Evolutionary conservation across 1,140 invertebrate species (phyloP).

Genomic region (Drosophila sechellia): DNA sequence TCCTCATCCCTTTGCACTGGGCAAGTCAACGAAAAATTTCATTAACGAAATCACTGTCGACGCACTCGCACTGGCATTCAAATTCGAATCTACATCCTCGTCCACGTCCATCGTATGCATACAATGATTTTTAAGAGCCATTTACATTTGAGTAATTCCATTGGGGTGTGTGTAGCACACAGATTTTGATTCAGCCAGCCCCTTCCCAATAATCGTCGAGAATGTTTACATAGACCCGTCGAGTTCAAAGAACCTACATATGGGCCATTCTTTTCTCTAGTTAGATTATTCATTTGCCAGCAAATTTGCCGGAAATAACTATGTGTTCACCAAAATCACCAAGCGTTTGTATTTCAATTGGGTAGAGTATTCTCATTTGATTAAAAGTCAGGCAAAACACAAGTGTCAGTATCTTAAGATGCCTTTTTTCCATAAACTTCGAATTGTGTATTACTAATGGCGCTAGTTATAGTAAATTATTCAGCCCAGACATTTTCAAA

Average conservation of each 20-base stretch:
- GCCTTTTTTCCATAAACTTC: too few relatives aligned
- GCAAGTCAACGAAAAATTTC: conserved; percentile 52
- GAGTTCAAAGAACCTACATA: conserved; percentile 16
- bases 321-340: not conserved
- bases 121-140: conserved; percentile 54
- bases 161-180: conserved; percentile 24
- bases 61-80: conserved; percentile 21
- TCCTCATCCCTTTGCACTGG: conserved; percentile 9
- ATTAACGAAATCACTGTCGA: conserved; percentile 62
- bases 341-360: too few relatives aligned
- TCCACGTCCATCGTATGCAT: conserved; percentile 15
- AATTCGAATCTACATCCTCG: conserved; percentile 21
- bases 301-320: not conserved
- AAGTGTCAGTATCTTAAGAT: too few relatives aligned
- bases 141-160: conserved; percentile 28
- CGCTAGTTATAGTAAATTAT: too few relatives aligned
- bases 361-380: too few relatives aligned
- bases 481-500: too few relatives aligned
- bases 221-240: conserved; percentile 11
- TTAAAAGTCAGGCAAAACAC: too few relatives aligned
- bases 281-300: not conserved
- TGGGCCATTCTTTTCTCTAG: conserved; percentile 1
- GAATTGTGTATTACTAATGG: too few relatives aligned
- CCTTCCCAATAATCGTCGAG: not conserved
- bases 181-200: conserved; percentile 26